Base-by-base conservation (phyloP, 1,140 invertebrate genomes). In the Lineus longissimus region DNA sequence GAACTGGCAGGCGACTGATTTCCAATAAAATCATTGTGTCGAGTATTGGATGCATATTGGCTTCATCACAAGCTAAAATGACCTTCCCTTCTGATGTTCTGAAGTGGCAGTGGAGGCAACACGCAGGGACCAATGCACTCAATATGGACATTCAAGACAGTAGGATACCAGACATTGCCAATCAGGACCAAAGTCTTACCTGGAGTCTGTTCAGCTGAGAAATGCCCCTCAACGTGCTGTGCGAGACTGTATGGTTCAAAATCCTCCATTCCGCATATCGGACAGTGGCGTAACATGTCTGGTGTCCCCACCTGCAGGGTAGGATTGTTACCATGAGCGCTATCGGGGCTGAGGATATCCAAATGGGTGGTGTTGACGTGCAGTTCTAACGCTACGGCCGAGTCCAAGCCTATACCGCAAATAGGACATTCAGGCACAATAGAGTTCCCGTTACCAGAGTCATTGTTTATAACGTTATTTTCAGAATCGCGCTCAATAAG, bases 311-410 rank as follows among this genome's bases (percentile, higher is more conserved):
- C 47, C 47, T 23, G n/a, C n/a, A 27, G n/a, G 6, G n/a, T n/a
- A 51, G 19, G n/a, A 51, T 19, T 27, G 25, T 19, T 41, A 43
- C 29, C 56, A 31, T 19, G 29, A 19, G 64, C 51, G 23, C 64
- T 67, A 59, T 68, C 73, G 22, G 86, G 86, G 72, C 88, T 89
- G 6, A 90, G 81, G 66, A 90, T 86, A 78, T 90, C 88, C 73
- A 86, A 85, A 76, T 93, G 91, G 73, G 91, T 90, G 25, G 91
- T 88, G 78, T 93, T 93, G 0, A 93, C 91, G 77, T 94, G 92
- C 11, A 91, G 76, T 78, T 92, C 90, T 27, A 93, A 84, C 75
- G 91, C 90, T n/a, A 88, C 86, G 11, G 86, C 86, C 64, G 88
- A 87, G 23, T 86, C 83, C 78, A 91, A 92, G 41, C 87, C 86